phyloP scores from a whole-genome alignment of 1,140 invertebrate genomes.

The Tetramorium parvispinum region DNA sequence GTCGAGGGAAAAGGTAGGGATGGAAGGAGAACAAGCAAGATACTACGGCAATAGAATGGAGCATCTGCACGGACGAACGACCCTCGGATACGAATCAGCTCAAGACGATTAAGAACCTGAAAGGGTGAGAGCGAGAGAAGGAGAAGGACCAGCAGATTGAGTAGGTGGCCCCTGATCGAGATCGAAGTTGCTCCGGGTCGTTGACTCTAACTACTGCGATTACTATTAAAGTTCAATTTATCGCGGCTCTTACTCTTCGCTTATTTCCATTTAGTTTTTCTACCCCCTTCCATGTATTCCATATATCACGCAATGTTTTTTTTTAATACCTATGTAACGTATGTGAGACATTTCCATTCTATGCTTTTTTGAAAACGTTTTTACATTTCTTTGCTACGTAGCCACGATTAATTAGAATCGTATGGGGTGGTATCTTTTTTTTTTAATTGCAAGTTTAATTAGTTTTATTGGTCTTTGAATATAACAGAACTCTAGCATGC shows the following conservation, averaged over 20 bases:
- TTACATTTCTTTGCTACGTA: not conserved
- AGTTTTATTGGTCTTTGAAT: too few relatives aligned
- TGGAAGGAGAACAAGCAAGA: conserved; percentile 30
- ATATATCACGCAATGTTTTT: not conserved
- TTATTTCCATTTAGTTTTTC: not conserved
- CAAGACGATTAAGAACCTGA: conserved; percentile 61
- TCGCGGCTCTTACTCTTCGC: not conserved
- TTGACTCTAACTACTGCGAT: conserved; percentile 29
- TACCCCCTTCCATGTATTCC: not conserved
- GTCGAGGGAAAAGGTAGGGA: not conserved
- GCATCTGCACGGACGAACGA: conserved; percentile 61
- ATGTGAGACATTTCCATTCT: not conserved
- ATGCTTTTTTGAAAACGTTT: not conserved
- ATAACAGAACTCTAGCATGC: not conserved
- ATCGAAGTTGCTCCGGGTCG: conserved; percentile 43
- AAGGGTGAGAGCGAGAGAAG: not conserved
- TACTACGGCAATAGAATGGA: conserved; percentile 48
- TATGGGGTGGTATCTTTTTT: too few relatives aligned
- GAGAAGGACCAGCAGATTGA: conserved; percentile 19
- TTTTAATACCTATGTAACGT: not conserved
- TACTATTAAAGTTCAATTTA: not conserved
- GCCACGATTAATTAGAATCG: not conserved
- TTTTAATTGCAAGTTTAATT: not conserved
- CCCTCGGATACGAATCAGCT: conserved; percentile 60
- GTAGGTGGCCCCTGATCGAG: conserved; percentile 46